Evolutionary conservation across 2,888 invertebrate genomes (phyloP).

Genomic region (Autographa pulchrina): DNA sequence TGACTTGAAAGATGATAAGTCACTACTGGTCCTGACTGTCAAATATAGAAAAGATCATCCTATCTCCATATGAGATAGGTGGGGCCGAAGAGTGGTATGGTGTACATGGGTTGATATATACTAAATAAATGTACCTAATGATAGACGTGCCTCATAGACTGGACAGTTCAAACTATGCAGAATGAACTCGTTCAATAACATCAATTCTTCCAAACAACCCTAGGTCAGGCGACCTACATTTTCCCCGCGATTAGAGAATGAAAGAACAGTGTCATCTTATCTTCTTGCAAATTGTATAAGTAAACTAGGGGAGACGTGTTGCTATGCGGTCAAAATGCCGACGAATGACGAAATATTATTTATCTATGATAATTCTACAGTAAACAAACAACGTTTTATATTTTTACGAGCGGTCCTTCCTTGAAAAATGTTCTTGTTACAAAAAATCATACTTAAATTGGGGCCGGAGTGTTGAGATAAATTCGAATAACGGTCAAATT

Average conservation of each 20-base stretch:
- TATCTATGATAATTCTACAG: constrained; percentile 32
- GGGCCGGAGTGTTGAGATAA: constrained; percentile 4
- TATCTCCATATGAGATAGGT: too few species aligned
- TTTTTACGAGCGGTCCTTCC: constrained; percentile 18
- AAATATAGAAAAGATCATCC: too few species aligned
- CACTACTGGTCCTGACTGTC: too few species aligned
- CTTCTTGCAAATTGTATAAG: constrained; percentile 40
- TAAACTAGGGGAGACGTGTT: constrained; percentile 35
- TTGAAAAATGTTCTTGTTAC: constrained; percentile 16
- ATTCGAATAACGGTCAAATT: neutral
- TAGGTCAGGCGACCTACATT: constrained; percentile 41
- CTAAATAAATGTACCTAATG: too few species aligned
- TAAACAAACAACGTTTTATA: constrained; percentile 29
- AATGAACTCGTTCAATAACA: neutral
- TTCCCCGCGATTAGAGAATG: constrained; percentile 23
- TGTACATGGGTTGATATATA: too few species aligned
- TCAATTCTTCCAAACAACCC: constrained; percentile 15
- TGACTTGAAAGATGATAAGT: too few species aligned
- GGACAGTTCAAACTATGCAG: neutral
- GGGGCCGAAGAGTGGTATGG: too few species aligned
- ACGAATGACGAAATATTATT: constrained; percentile 33
- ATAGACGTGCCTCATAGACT: too few species aligned
- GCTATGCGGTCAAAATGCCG: constrained; percentile 27
- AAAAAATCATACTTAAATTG: constrained; percentile 9
- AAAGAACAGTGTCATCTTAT: constrained; percentile 52